Percentiles rank a stretch among this genome's conserved stretches.
Conservation (phyloP, 1,140 invertebrate species). For the Chelonus insularis region DNA sequence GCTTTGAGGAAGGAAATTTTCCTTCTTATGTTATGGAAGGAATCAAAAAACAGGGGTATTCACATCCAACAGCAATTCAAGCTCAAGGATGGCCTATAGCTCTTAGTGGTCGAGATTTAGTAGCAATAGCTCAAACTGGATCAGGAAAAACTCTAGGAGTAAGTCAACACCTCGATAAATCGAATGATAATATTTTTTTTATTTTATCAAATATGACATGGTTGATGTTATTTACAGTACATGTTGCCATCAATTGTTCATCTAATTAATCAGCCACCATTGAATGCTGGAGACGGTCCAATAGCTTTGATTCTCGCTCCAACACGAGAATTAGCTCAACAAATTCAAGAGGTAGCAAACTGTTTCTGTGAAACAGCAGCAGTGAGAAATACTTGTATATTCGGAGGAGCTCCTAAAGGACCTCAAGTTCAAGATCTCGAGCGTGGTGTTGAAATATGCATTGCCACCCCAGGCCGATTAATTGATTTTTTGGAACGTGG, state of each 20-base stretch:
- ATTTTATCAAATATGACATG: background rate
- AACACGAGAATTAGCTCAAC: conserved; percentile 94
- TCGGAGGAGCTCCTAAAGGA: conserved; percentile 95
- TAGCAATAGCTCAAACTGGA: conserved; percentile 76
- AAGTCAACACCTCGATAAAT: conserved; percentile 32
- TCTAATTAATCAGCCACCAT: conserved; percentile 84
- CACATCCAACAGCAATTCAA: conserved; percentile 69
- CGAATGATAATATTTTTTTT: background rate
- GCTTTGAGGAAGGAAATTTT: conserved; percentile 69
- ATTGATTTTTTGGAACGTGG: conserved; percentile 95
- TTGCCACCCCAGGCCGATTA: conserved; percentile 94
- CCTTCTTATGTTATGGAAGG: conserved; percentile 62
- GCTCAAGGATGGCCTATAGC: conserved; percentile 73
- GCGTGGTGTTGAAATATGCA: conserved; percentile 86
- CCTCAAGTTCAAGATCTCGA: conserved; percentile 86
- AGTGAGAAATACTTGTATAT: conserved; percentile 90
- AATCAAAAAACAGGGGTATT: conserved; percentile 63
- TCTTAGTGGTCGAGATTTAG: conserved; percentile 70
- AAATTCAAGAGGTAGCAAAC: conserved; percentile 92
- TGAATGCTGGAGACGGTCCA: conserved; percentile 84
- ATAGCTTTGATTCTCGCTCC: conserved; percentile 91
- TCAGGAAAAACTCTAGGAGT: conserved; percentile 72
- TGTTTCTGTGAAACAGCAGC: conserved; percentile 86
- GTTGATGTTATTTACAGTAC: conserved; percentile 61
- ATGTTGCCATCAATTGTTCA: conserved; percentile 88